Percentiles rank a stretch among this genome's conserved stretches.
These are phyloP conservation scores for human DNA, from an alignment of 2,113 vertebrate genomes.

Conservation along the genomic window DNA sequence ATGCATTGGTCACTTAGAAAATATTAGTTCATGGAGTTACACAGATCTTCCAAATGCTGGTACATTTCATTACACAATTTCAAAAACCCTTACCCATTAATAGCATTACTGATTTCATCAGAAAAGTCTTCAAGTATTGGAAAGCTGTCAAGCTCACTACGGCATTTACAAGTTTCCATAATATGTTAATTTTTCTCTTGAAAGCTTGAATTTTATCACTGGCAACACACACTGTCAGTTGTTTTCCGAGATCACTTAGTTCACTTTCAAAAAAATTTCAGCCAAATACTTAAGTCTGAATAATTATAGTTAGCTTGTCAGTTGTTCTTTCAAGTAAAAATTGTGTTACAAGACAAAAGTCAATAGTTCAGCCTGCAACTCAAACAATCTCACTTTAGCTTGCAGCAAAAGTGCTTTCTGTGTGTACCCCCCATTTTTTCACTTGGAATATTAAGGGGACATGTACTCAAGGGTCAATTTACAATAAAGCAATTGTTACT, in stretches of 20 bases:
- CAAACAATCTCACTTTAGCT: not conserved
- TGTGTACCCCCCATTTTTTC: not conserved
- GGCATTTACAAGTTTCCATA: slow-evolving; percentile 16
- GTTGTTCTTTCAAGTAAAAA: slow-evolving; percentile 13
- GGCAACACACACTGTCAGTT: not conserved
- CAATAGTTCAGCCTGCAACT: not conserved
- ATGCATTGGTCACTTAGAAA: not conserved
- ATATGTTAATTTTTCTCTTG: not conserved
- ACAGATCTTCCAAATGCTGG: not conserved
- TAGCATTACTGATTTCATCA: not conserved
- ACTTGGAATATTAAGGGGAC: not conserved
- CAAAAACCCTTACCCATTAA: slow-evolving; percentile 22
- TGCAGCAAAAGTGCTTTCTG: not conserved
- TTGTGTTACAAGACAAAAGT: not conserved
- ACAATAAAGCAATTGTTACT: not conserved
- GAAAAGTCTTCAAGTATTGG: not conserved
- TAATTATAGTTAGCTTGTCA: not conserved
- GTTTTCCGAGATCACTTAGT: slow-evolving; percentile 31
- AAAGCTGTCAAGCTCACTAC: not conserved
- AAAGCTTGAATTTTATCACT: slow-evolving; percentile 20
- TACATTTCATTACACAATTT: not conserved
- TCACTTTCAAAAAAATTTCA: slow-evolving; percentile 29
- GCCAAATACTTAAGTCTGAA: not conserved
- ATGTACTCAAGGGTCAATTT: not conserved
- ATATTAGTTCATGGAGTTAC: not conserved